Evolutionary conservation across 2,113 vertebrate genomes (phyloP), one percentile per base, ranked within the genome.

Genomic region (Hypanus sabinus): DNA sequence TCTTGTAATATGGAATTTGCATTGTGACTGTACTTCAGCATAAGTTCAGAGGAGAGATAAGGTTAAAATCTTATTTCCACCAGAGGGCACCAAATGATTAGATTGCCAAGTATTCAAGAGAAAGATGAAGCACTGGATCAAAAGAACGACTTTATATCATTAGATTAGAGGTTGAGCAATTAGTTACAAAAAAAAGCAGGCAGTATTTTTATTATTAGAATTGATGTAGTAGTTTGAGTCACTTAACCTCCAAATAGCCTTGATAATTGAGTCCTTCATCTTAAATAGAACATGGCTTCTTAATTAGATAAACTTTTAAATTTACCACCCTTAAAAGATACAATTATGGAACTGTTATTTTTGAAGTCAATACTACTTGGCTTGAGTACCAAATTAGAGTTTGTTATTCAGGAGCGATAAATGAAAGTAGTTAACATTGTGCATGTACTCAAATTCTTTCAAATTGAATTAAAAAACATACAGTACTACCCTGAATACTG

Each of bases 241-340:
- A 20, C 90, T 46, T 12, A 27, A 38, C 36, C 24, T 71, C 8
- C 62, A 71, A 70, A 9, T 24, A 38, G 38, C 91, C 91, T 65
- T 68, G 60, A 68, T 68, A 90, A 33, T 12, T 90, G 12, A 33
- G 65, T 68, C 60, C 60, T 18, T 5, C 60, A 68, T 90, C 33
- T 33, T 65, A 90, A 90, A 65, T 65, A 90, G 33, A 68, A 33
- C 85, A 20, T 33, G 14, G 22, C 68, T 73, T 93, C 22, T 93
- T 73, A 93, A 71, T 93, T 73, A 22, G 91, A 93, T 71, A 46
- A 46, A 38, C 91, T 46, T 73, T 75, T 73, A 30, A 93, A 93
- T 55, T 73, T 73, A 38, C 10, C 73, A 14, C n/a, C 33, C 65
- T 71, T 22, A 92, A 38, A 20, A 71, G 36, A 6, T n/a, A 10